Base-by-base conservation (phyloP, 2,113 vertebrate species). In the Hypanus sabinus region DNA sequence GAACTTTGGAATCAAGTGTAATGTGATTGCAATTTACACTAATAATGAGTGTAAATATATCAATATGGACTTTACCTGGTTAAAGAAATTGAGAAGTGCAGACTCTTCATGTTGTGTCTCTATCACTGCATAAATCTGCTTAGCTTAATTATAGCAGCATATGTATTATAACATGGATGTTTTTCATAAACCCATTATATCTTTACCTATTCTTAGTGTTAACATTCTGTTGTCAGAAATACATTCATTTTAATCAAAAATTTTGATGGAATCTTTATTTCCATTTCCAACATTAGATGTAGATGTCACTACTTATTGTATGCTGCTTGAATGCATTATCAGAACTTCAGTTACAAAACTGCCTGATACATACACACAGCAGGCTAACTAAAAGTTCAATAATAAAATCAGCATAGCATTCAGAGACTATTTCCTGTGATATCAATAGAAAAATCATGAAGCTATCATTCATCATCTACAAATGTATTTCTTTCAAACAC, bases 151-250 rank as follows among this genome's bases (percentile, higher is more conserved):
- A 65, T 30, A 68, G 30, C n/a, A 90, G n/a, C 6, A 33, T 68
- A 9, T 68, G n/a, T n/a, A 65, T 90, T 36, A 65, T 6, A 85
- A 85, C 57, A 18, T 90, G 60, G 27, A 85, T 5, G 30, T 88
- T 62, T 90, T 36, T 18, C 33, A 6, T 36, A 68, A 33, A 36
- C 1, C 55, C 55, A 62, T 88, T 62, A n/a, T n/a, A 87, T 62
- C 30, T 62, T 14, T 65, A 9, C 30, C 30, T 14, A 33, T 90
- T 62, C 16, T 65, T 60, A 16, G 20, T 30, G 65, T 27, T 90
- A 90, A 65, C 83, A 88, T 90, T 90, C 85, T 90, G 12, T 33
- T 62, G 85, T 68, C 60, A 16, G 16, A 65, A 68, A 65, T 90
- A 90, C 85, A 88, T 88, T 88, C 57, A 62, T 16, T 62, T 90